phyloP scores from a whole-genome alignment of 1,140 invertebrate species.

The Pollicipes pollicipes region DNA sequence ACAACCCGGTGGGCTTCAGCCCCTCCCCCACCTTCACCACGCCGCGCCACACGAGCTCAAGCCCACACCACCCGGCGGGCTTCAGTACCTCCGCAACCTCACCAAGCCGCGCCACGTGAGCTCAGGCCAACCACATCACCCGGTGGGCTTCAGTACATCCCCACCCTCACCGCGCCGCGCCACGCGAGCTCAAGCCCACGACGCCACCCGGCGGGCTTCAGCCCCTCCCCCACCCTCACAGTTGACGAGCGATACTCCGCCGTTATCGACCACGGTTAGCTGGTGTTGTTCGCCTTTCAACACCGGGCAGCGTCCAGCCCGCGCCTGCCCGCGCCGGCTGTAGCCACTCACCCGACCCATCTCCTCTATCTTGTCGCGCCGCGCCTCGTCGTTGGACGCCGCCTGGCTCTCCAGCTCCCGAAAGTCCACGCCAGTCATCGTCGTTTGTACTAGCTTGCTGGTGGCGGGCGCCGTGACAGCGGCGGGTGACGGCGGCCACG shows the following conservation, averaged over 20 bases:
- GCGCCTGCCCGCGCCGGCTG: no score
- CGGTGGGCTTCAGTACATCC: no score
- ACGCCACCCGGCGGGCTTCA: no score
- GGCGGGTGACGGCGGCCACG: slow-evolving; percentile 29
- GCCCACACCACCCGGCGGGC: no score
- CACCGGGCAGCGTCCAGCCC: background rate
- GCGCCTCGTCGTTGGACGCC: slow-evolving; percentile 11
- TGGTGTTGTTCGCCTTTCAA: slow-evolving; percentile 1
- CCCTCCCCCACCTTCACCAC: no score
- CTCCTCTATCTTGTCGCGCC: slow-evolving; percentile 22
- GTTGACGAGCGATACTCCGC: background rate
- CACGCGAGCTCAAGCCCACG: no score
- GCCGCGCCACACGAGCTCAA: no score
- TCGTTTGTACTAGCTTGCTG: slow-evolving; percentile 11
- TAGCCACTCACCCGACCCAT: slow-evolving; percentile 24
- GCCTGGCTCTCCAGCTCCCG: slow-evolving; percentile 6
- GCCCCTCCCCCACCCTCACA: background rate
- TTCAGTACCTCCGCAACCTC: no score
- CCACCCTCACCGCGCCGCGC: no score
- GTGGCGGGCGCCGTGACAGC: slow-evolving; percentile 10
- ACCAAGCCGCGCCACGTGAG: no score
- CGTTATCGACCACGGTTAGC: slow-evolving; percentile 1
- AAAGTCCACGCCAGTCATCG: slow-evolving; percentile 6
- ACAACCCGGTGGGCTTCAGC: no score
- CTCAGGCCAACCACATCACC: no score